Evolutionary conservation across 2,113 vertebrate genomes (phyloP).

Genomic region (Coracopsis vasa): DNA sequence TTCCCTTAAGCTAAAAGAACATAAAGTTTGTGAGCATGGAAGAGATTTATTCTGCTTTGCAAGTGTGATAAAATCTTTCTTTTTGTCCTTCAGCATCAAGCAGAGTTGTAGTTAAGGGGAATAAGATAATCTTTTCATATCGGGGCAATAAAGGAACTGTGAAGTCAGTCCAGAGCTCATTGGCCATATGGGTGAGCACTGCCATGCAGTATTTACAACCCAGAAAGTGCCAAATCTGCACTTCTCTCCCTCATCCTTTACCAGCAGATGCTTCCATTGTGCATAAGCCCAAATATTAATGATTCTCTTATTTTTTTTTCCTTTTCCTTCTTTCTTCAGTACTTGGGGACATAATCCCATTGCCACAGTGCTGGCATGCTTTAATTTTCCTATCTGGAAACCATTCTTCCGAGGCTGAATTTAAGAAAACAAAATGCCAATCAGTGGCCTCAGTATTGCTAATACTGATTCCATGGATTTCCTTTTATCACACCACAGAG

Average conservation of each 20-base stretch:
- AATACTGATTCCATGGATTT: slow-evolving; percentile 27
- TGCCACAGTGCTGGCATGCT: neutral
- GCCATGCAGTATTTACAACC: neutral
- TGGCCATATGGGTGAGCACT: neutral
- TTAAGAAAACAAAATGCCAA: neutral
- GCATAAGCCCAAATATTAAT: neutral
- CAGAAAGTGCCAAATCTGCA: neutral
- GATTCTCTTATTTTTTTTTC: neutral
- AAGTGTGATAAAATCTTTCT: neutral
- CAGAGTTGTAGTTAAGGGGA: neutral
- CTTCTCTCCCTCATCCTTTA: neutral
- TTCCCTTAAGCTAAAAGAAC: neutral
- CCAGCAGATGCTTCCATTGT: neutral
- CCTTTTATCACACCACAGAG: slow-evolving; percentile 7
- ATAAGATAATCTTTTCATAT: neutral
- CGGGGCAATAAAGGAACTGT: neutral
- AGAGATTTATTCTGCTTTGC: neutral
- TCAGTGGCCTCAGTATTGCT: neutral
- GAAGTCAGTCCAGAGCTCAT: neutral
- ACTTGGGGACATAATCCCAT: neutral
- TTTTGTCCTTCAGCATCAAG: neutral
- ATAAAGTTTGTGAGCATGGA: neutral
- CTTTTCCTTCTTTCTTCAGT: neutral
- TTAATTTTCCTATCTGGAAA: slow-evolving; percentile 22
- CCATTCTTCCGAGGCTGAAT: neutral